phyloP scores from a whole-genome alignment of 2,797 vertebrate genomes.

The Gymnothorax javanicus region DNA sequence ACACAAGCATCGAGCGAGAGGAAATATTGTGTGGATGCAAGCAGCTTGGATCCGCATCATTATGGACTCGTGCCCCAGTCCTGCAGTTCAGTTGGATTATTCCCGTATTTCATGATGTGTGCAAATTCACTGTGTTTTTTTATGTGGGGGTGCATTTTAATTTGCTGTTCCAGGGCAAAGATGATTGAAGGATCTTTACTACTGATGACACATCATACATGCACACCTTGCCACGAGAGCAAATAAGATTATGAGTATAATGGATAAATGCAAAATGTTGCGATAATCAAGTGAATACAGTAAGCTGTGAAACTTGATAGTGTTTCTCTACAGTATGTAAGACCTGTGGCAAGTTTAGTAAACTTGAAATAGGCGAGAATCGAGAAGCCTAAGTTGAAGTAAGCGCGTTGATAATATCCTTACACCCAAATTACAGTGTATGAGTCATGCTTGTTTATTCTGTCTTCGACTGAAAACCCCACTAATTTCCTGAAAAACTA shows the following conservation, averaged over 20 bases:
- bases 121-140: constrained; percentile 7
- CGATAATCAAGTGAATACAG: background rate
- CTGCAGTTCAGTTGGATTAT: background rate
- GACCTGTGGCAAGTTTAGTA: background rate
- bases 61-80: background rate
- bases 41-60: background rate
- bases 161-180: background rate
- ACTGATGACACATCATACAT: background rate
- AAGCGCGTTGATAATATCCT: background rate
- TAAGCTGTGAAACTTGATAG: background rate
- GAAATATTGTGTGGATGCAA: constrained; percentile 7
- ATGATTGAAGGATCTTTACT: background rate
- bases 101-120: background rate
- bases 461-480: constrained; percentile 11
- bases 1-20: constrained; percentile 27
- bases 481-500: constrained; percentile 31
- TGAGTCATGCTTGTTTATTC: background rate
- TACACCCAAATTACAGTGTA: background rate
- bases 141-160: background rate
- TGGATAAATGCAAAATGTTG: background rate
- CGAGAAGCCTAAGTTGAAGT: background rate
- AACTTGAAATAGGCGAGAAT: background rate
- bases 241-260: background rate
- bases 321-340: background rate
- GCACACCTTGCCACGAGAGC: background rate